Evolutionary conservation across 1,140 invertebrate genomes (phyloP), one percentile per base, ranked within the genome.

Genomic region (Orius insidiosus): DNA sequence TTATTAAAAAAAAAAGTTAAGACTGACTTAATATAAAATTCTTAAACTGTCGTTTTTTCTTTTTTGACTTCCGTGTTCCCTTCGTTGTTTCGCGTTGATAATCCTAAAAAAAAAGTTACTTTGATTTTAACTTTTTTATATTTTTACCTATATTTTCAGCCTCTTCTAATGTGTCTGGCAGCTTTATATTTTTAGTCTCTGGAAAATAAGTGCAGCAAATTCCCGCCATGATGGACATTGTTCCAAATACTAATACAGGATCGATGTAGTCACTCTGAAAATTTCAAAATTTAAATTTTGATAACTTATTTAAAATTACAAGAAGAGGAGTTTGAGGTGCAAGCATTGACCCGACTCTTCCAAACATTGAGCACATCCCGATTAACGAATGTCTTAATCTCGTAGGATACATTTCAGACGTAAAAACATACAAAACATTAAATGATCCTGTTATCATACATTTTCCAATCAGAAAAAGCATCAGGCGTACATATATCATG

Each of bases 361-460:
- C 80, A 50, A 79, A 67, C 62, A 81, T 78, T 31, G 79, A 80
- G 54, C 76, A 77, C 38, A 70, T 56, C 0, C 72, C 77, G 31
- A 83, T 66, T 32, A 78, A 59, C 9, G 74, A 75, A 51, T 71
- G 69, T 44, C 78, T 65, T 44, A 74, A 58, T 41, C 65, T 65
- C 8, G 80, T 83, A 10, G 80, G 80, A 59, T 78, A 83, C 59
- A 81, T 64, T 62, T 83, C 80, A 13, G 75, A 69, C 2, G 77
- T 78, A 53, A 74, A 77, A 51, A 82, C 68, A 60, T 80, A 81
- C 6, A 78, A 60, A 10, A 75, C 69, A 51, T 74, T 73, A 58
- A 80, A 80, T 0, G 76, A 72, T 53, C 71, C 68, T 9, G 78
- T 75, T 43, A 78, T 78, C 18, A 74, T 70, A 57, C 76, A 73